Conservation (phyloP, 2,113 vertebrate genomes). For the Galemys pyrenaicus region DNA sequence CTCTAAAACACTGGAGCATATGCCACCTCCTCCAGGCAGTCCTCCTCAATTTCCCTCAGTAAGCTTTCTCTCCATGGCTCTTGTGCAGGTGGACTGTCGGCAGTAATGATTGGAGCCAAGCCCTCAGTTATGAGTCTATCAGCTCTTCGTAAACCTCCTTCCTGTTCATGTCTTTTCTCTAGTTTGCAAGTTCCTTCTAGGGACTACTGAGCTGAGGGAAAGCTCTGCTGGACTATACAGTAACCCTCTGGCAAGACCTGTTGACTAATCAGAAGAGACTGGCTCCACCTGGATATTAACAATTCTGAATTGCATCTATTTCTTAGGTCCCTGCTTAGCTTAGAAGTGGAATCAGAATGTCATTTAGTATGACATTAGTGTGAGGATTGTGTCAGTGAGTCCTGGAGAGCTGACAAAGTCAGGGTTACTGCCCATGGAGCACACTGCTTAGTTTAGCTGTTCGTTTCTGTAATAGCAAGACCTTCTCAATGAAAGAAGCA, state of each 20-base stretch:
- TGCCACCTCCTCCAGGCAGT: background rate
- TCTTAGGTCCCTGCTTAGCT: background rate
- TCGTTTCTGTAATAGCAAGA: background rate
- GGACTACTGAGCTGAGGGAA: background rate
- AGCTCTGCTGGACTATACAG: background rate
- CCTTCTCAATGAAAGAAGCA: background rate
- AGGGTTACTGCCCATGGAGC: too few relatives aligned
- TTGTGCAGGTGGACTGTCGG: accelerated
- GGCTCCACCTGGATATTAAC: background rate
- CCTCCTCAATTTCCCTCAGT: background rate
- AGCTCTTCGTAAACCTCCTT: background rate
- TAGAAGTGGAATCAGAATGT: background rate
- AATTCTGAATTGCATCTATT: background rate
- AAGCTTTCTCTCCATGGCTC: background rate
- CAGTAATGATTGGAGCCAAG: background rate
- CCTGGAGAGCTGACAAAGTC: background rate
- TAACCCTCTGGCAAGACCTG: background rate
- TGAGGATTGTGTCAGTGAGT: background rate
- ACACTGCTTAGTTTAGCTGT: too few relatives aligned
- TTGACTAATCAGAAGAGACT: background rate
- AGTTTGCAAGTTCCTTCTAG: background rate
- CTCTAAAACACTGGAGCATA: background rate
- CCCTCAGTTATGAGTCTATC: background rate
- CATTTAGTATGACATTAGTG: too few relatives aligned
- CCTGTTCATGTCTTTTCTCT: background rate